phyloP scores from a whole-genome alignment of 2,113 vertebrate species.

The Athene cunicularia region DNA sequence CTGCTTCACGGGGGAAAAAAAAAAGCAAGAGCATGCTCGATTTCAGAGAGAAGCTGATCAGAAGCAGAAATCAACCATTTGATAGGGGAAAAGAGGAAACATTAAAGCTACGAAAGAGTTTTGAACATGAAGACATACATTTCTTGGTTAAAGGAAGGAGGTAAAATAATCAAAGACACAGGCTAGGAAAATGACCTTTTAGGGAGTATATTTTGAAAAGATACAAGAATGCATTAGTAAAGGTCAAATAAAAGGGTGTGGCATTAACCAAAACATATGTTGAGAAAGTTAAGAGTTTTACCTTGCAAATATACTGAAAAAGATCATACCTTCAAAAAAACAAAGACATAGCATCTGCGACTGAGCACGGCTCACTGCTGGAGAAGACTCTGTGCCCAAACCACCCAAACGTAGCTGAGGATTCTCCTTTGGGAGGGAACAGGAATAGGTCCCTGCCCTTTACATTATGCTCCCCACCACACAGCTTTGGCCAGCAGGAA shows the following conservation, averaged over 20 bases:
- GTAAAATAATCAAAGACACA: not conserved
- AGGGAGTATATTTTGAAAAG: not conserved
- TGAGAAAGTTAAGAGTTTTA: not conserved
- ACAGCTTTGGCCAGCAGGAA: not conserved
- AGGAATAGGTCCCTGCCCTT: not conserved
- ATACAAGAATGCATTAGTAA: not conserved
- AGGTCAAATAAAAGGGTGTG: not conserved
- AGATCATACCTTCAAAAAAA: not conserved
- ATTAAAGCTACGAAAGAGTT: not conserved
- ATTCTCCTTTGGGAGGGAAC: not conserved
- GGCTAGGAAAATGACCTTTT: not conserved
- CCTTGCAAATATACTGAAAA: not conserved
- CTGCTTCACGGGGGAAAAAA: not conserved
- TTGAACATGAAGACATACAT: not conserved
- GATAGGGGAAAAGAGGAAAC: not conserved
- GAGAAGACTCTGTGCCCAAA: not conserved
- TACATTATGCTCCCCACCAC: not conserved
- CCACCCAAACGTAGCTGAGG: not conserved
- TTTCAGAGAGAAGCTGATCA: not conserved
- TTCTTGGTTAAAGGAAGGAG: not conserved
- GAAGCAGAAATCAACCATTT: not conserved
- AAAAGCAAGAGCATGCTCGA: not conserved
- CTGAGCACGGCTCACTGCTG: not conserved
- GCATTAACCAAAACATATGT: not conserved
- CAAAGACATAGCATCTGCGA: not conserved